Base-by-base conservation (phyloP, 2,888 invertebrate species). In the Tryphoninae sp. region DNA sequence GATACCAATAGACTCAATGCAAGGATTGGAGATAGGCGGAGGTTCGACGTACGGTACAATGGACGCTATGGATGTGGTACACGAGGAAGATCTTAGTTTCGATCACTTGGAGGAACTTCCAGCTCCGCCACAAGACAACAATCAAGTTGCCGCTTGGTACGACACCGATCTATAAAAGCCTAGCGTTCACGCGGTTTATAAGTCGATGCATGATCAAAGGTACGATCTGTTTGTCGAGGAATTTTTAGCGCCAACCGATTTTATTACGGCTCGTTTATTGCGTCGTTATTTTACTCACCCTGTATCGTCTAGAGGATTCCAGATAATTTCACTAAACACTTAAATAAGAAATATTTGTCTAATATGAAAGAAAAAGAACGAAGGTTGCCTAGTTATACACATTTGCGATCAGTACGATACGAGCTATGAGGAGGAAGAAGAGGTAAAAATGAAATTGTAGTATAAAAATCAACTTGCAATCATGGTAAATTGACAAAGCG, bases 1-100 rank as follows among this genome's bases (percentile, higher is more conserved):
- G 95, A 96, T 98, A 95, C 98, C 98, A 95, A 96, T 98, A 96
- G 97, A 98, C 94, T 96, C 97, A 89, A 97, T 98, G 97, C 97
- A 98, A 94, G 98, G 97, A 86, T 93, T 98, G 90, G 98, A 98
- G 92, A 96, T 98, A 91, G 97, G 97, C 91, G 95, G 95, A 88
- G 95, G 95, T 78, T 94, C 94, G 85, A 94, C 94, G 72, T 97
- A 97, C 92, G 96, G 96, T 84, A 94, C 94, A 72, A 96, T 98
- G 95, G 98, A 98, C 93, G 93, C 94, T 51, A 96, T 97, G 96
- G 97, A 97, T 90, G 96, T 97, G 84, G 95, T 95, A 86, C 95
- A 95, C 86, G 95, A 96, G 67, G 94, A 93, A 86, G 96, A 95
- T 90, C 93, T 96, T 87, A 96, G 96, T 89, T 97, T 97, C 90